Percentiles rank a stretch among this genome's conserved stretches.
Evolutionary conservation across 1,140 invertebrate species (phyloP).

Genomic region (Drosophila yakuba): DNA sequence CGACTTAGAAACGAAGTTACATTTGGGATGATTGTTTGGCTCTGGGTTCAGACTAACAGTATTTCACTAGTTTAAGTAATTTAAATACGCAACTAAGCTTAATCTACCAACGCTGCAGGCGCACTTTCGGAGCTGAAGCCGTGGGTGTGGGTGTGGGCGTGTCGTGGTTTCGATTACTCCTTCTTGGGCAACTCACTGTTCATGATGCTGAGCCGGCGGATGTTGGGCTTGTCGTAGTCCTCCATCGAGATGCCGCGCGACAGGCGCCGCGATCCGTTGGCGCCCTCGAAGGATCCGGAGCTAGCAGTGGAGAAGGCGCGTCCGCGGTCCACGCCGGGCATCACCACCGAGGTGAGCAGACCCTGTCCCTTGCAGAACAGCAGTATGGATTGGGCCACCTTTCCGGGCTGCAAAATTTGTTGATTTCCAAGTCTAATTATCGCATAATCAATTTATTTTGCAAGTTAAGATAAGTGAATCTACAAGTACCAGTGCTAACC

Average conservation of each 20-base stretch:
- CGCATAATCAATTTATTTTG: background rate
- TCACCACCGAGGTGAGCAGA: conserved; percentile 89
- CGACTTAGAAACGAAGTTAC: conserved; percentile 56
- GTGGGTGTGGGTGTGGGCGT: conserved; percentile 11
- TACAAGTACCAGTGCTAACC: too few species aligned
- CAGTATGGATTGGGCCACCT: conserved; percentile 91
- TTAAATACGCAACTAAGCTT: conserved; percentile 56
- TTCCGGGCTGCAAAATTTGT: conserved; percentile 88
- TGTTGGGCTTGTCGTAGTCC: conserved; percentile 92
- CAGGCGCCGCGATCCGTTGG: conserved; percentile 85
- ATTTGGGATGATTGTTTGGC: conserved; percentile 64
- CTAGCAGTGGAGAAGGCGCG: conserved; percentile 86
- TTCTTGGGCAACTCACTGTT: conserved; percentile 78
- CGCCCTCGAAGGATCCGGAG: conserved; percentile 85
- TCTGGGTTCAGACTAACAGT: conserved; percentile 51
- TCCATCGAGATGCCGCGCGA: conserved; percentile 92
- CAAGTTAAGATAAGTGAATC: background rate
- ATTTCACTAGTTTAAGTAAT: conserved; percentile 60
- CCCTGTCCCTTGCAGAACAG: conserved; percentile 93
- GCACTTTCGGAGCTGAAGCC: conserved; percentile 25
- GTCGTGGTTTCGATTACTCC: conserved; percentile 61
- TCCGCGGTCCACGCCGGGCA: conserved; percentile 89
- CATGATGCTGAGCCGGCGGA: conserved; percentile 89
- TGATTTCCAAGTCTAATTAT: too few species aligned
- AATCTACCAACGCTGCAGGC: conserved; percentile 49